Base-by-base conservation (phyloP, 2,888 invertebrate species). In the Calliopum simillimum region DNA sequence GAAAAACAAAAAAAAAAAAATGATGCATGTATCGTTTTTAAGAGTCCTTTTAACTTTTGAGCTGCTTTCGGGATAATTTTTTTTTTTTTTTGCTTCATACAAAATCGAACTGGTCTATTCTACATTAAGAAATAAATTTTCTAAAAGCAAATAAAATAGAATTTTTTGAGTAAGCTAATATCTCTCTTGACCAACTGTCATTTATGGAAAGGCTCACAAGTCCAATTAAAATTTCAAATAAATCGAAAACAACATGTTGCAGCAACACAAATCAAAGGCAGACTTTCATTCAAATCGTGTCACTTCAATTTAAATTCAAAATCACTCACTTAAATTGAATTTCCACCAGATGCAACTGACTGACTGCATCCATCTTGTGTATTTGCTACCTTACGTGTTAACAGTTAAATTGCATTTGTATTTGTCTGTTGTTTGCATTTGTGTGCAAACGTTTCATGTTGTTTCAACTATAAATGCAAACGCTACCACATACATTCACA, bases 171-270 rank as follows among this genome's bases (percentile, higher is more conserved):
- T n/a, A n/a, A n/a, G n/a, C n/a, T n/a, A n/a, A n/a, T n/a, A n/a
- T 33, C 8, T 6, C 8, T 33, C 33, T 33, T 8, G 8, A 33
- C 5, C 33, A 6, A 8, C 33, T 33, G 33, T 8, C 33, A 4
- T 33, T 33, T 8, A 8, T 33, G 33, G 8, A 5, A 33, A 33
- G 2, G 33, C n/a, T n/a, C n/a, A n/a, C n/a, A n/a, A 33, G 33
- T 33, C 33, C 33, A 53, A 53, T 8, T 53, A 23, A 53, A 53
- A 23, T 53, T 53, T 21, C 53, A 19, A 53, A 53, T 53, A 53
- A 53, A 53, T 21, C 53, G 14, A 19, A 53, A 53, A 23, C 53
- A 53, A 53, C 53, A 23, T 53, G 53, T 53, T 23, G 53, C 53
- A 53, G 53, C 23, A 53, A n/a, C 5, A 53, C 23, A 14, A 16